Evolutionary conservation across 2,113 vertebrate genomes (phyloP).

Genomic region (Gadus macrocephalus): DNA sequence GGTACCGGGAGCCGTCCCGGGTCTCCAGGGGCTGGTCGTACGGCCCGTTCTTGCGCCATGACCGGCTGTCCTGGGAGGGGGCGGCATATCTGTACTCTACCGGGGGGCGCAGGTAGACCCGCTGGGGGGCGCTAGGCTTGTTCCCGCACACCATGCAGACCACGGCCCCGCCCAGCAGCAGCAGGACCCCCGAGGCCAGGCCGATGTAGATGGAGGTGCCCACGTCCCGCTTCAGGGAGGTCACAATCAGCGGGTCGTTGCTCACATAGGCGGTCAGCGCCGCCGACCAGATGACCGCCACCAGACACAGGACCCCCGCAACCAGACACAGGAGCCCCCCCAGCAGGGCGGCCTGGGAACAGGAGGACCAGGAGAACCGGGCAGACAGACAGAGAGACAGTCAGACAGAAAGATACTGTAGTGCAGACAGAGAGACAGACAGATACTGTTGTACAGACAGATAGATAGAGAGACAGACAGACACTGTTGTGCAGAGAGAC

Average conservation of each 20-base stretch:
- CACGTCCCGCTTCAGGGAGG: conserved; percentile 29
- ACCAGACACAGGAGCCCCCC: conserved; percentile 34
- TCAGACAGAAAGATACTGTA: too few relatives aligned
- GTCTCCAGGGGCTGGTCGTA: too few relatives aligned
- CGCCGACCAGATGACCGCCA: conserved; percentile 45
- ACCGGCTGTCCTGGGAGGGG: background rate
- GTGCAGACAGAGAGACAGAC: too few relatives aligned
- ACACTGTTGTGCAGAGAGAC: too few relatives aligned
- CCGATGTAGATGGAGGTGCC: conserved; percentile 38
- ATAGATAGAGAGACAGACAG: too few relatives aligned
- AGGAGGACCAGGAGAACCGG: too few relatives aligned
- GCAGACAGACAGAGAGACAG: background rate
- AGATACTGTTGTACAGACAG: too few relatives aligned
- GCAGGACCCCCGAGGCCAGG: conserved; percentile 29
- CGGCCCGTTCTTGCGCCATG: too few relatives aligned
- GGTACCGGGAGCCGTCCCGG: too few relatives aligned
- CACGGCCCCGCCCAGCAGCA: conserved; percentile 27
- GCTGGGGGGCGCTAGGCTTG: background rate
- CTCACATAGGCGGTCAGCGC: conserved; percentile 1
- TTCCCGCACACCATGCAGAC: conserved; percentile 31
- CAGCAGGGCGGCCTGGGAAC: conserved; percentile 18
- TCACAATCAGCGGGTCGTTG: conserved; percentile 21
- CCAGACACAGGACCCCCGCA: conserved; percentile 29
- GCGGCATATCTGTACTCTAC: background rate
- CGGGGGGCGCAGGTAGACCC: background rate